Evolutionary conservation across 2,113 vertebrate species (phyloP), one percentile per base, ranked within the genome.

Genomic region (Mola mola): DNA sequence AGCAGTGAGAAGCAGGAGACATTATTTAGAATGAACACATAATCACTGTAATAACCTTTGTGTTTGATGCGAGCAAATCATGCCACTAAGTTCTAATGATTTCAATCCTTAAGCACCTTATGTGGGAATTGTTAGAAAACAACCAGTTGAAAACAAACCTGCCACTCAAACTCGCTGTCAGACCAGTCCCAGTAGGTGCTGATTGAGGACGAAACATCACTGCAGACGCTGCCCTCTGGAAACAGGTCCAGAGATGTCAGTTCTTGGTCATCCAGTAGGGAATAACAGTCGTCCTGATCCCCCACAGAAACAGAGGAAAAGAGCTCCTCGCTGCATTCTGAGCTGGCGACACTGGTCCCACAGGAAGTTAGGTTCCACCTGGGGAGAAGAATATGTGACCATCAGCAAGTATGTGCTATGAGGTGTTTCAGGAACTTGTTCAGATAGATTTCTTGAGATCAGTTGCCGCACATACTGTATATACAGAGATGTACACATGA

Each of bases 101-200:
- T 29, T 26, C 37, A 0, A 3, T 17, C 9, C 16, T 28, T 48
- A 31, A 25, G n/a, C 44, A 28, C 2, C 3, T 40, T 2, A 8
- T 5, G n/a, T n/a, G n/a, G n/a, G n/a, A n/a, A n/a, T n/a, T n/a
- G n/a, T n/a, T n/a, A n/a, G n/a, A n/a, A n/a, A n/a, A n/a, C n/a
- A n/a, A n/a, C n/a, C n/a, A 33, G 12, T 33, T 33, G n/a, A 6
- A 16, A 15, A 77, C 88, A 84, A 86, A 98, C 97, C 96, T 99
- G 97, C 97, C 97, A 99, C 79, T 99, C 97, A 91, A 99, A 98
- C 78, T 99, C 97, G 0, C 96, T 98, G 89, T 99, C 97, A 9
- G 97, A 99, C 97, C 97, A 99, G 84, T 99, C 97, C 96, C 96
- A 99, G 55, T 98, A 99, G 0, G 96, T 99, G 86, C 96, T 98